Evolutionary conservation across 2,888 invertebrate genomes (phyloP), one percentile per base, ranked within the genome.

Genomic region (Hyles lineata): DNA sequence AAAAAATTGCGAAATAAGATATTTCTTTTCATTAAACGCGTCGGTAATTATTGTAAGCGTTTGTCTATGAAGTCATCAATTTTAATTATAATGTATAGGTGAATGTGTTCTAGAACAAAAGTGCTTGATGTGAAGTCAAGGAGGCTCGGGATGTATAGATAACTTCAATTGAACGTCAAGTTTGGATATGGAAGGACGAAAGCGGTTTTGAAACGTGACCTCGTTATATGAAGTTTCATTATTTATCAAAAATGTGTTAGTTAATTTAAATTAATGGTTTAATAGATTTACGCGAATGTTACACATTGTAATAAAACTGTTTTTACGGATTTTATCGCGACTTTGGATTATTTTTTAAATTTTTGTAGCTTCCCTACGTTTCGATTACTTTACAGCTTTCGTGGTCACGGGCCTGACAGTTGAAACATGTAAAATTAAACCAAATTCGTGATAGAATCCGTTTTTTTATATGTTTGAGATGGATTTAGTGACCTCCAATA

Each of bases 21-120:
- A 84, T 86, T 85, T 83, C 79, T 83, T 86, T 88, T 83, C 81
- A 87, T 87, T 81, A 84, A 85, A 82, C 82, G 84, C 81, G 85
- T 87, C 84, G 85, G 86, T 86, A 84, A 84, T 83, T 82, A 84
- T 81, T 82, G 74, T 82, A 75, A 80, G 82, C 78, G 79, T 74
- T 58, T 73, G 70, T 58, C 58, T 72, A 92, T 92, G 87, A 85
- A 91, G 85, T 86, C 90, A 91, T 92, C 88, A 90, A 89, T 89
- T 87, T 88, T 89, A 87, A 90, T 90, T 90, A 89, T 85, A 85
- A 83, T 80, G 78, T 76, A 80, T 50, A 67, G 9, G 63, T 67
- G 55, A 67, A 67, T 43, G 63, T 9, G 35, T 67, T 50, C 67
- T 67, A 17, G 50, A 67, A 67, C 67, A 67, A 67, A 50, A 25